These are phyloP conservation scores for Melikaiella ostensackeni DNA, from an alignment of 2,888 invertebrate species.

Conservation along the genomic window DNA sequence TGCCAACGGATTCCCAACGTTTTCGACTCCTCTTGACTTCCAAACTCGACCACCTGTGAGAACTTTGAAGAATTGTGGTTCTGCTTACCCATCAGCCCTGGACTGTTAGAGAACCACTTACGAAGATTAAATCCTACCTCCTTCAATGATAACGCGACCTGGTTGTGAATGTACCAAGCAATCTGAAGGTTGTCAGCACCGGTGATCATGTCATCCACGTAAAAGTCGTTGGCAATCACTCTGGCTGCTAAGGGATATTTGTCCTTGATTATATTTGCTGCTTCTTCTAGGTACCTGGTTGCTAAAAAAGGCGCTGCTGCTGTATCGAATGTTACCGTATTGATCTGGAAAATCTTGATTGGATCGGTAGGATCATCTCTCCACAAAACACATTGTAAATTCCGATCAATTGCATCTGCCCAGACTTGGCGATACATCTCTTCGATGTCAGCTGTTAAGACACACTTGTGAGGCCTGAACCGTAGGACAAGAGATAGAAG, in stretches of 20 bases:
- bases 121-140: slow-evolving; percentile 16
- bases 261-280: slow-evolving; percentile 7
- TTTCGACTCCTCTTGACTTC: neutral
- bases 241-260: neutral
- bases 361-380: too few species aligned
- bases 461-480: too few species aligned
- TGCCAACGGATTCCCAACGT: slow-evolving; percentile 14
- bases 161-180: neutral
- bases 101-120: slow-evolving; percentile 31
- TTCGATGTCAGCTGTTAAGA: neutral
- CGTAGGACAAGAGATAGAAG: neutral
- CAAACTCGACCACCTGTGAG: neutral
- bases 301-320: too few species aligned
- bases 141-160: neutral
- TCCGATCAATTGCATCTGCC: neutral
- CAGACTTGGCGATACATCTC: slow-evolving; percentile 37
- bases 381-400: too few species aligned
- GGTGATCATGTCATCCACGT: neutral
- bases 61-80: too few species aligned
- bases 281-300: too few species aligned
- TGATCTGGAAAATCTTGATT: too few species aligned
- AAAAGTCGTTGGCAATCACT: neutral
- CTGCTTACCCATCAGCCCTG: neutral
- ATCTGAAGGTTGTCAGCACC: neutral
- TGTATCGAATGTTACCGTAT: too few species aligned